phyloP scores from a whole-genome alignment of 2,888 invertebrate species.

The Pseudeuparius sepicola region DNA sequence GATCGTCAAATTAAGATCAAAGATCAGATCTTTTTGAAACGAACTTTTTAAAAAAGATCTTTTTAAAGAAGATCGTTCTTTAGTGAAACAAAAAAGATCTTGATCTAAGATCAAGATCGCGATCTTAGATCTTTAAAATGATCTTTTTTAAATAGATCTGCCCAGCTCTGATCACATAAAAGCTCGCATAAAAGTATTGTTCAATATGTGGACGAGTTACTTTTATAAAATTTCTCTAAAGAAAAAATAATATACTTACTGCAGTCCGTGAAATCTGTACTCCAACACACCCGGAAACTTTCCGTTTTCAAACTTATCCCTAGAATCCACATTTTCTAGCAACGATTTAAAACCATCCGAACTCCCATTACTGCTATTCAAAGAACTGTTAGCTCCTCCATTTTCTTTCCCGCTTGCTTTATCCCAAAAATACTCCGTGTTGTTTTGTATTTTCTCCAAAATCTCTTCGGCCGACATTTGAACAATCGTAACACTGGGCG shows the following conservation, averaged over 20 bases:
- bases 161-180: too few relatives aligned
- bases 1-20: too few relatives aligned
- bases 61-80: too few relatives aligned
- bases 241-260: slow-evolving; percentile 45
- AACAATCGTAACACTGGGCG: slow-evolving; percentile 61
- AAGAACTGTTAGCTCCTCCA: slow-evolving; percentile 12
- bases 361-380: slow-evolving; percentile 21
- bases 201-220: slow-evolving; percentile 1
- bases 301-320: slow-evolving; percentile 37
- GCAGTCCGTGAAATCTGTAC: slow-evolving; percentile 58
- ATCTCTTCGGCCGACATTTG: slow-evolving; percentile 57
- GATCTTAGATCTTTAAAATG: too few relatives aligned
- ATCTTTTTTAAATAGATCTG: too few relatives aligned
- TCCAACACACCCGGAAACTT: slow-evolving; percentile 53
- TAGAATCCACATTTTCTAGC: slow-evolving; percentile 31
- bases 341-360: slow-evolving; percentile 25
- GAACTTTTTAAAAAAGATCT: too few relatives aligned
- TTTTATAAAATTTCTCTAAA: neutral
- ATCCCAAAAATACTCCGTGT: slow-evolving; percentile 30
- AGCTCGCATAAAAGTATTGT: too few relatives aligned
- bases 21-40: too few relatives aligned
- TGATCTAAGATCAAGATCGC: too few relatives aligned
- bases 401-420: slow-evolving; percentile 10
- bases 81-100: too few relatives aligned
- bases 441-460: slow-evolving; percentile 40